Conservation (phyloP, 2,888 invertebrate species). For the Xestia sexstrigata region DNA sequence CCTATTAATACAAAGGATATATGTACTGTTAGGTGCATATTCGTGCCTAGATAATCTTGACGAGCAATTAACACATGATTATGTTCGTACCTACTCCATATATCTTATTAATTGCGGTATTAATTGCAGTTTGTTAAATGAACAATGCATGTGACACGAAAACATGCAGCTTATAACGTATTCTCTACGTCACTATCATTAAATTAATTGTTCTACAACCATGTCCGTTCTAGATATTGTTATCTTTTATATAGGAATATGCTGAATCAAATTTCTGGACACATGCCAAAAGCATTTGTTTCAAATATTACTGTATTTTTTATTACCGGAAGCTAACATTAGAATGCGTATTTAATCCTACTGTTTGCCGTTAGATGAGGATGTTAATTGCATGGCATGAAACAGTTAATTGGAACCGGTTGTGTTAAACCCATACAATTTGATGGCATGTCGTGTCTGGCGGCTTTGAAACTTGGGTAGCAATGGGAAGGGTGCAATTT, state of each 20-base stretch:
- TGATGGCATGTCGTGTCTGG: background rate
- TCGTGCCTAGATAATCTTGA: background rate
- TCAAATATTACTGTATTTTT: constrained; percentile 13
- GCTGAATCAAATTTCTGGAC: background rate
- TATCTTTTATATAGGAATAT: background rate
- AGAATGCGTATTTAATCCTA: constrained; percentile 3
- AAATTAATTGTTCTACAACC: background rate
- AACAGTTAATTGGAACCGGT: constrained; percentile 9
- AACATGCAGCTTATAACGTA: background rate
- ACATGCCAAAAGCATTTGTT: constrained; percentile 5
- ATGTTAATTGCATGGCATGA: constrained; percentile 24
- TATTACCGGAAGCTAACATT: constrained; percentile 16
- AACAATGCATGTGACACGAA: constrained; percentile 17
- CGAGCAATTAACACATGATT: background rate
- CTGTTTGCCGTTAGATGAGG: constrained; percentile 23
- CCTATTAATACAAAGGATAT: background rate
- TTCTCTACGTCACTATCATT: constrained; percentile 6
- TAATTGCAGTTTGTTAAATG: background rate
- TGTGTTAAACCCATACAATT: constrained; percentile 6
- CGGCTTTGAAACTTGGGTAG: background rate
- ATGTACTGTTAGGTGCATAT: background rate
- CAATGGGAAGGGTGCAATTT: background rate
- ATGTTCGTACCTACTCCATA: background rate
- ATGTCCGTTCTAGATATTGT: constrained; percentile 8
- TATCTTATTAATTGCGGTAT: constrained; percentile 19